Evolutionary conservation across 2,888 invertebrate species (phyloP).

Genomic region (Platycheirus rosarum): DNA sequence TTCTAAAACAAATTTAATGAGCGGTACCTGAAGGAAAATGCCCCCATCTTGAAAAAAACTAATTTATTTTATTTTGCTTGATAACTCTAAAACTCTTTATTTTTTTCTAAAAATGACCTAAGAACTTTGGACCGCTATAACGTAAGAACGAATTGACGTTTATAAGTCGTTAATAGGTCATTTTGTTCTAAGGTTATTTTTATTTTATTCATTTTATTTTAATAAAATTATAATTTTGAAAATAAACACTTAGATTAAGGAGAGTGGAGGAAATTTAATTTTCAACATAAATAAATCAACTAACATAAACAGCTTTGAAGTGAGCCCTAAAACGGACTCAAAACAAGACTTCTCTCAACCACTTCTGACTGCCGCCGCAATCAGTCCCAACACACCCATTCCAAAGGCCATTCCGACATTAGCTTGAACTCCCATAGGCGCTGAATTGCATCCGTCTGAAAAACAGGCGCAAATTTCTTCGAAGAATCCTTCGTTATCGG

Average conservation of each 20-base stretch:
- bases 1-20: no score
- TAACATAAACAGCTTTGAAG: constrained; percentile 54
- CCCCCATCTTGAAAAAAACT: no score
- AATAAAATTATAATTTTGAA: neutral
- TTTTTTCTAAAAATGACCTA: no score
- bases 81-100: no score
- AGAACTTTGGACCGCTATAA: no score
- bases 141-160: no score
- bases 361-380: constrained; percentile 74
- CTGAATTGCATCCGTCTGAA: constrained; percentile 85
- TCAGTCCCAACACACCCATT: constrained; percentile 61
- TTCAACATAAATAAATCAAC: constrained; percentile 26
- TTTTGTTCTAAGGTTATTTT: no score
- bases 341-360: constrained; percentile 31
- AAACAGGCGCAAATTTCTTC: constrained; percentile 87
- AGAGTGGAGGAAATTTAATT: neutral
- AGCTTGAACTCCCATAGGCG: constrained; percentile 71
- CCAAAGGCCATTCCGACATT: constrained; percentile 59
- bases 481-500: constrained; percentile 86
- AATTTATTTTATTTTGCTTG: no score
- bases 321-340: constrained; percentile 66
- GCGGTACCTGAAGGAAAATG: no score
- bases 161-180: no score
- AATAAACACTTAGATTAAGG: neutral
- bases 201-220: neutral